Conservation (phyloP, 2,113 vertebrate genomes). For the Odobenus rosmarus region DNA sequence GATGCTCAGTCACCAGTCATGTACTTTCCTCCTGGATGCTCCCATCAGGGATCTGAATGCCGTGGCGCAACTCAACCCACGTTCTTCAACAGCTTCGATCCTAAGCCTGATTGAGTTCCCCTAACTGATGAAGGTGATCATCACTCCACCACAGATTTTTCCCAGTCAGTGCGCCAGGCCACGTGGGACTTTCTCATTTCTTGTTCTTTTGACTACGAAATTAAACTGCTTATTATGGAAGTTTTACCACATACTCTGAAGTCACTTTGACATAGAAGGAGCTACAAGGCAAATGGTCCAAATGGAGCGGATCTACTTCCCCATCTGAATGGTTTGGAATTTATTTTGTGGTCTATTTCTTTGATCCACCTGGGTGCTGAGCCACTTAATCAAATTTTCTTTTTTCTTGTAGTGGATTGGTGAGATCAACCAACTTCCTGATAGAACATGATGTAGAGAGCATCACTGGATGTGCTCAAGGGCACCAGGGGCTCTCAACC, state of each 20-base stretch:
- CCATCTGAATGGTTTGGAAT: neutral
- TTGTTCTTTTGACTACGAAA: neutral
- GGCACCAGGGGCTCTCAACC: neutral
- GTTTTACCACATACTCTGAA: neutral
- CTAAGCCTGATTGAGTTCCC: no score
- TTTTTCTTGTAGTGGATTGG: neutral
- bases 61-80: neutral
- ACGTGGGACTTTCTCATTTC: neutral
- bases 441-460: neutral
- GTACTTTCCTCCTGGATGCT: neutral
- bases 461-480: neutral
- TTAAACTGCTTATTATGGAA: neutral
- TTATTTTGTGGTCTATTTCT: neutral
- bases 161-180: neutral
- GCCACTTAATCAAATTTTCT: neutral
- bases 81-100: neutral
- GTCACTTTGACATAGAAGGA: neutral
- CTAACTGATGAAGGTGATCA: neutral
- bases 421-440: neutral
- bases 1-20: neutral
- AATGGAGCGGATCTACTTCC: neutral
- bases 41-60: neutral
- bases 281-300: neutral
- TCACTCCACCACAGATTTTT: neutral
- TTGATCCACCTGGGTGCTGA: neutral